These are phyloP conservation scores for Pectinophora gossypiella DNA, from an alignment of 1,140 invertebrate species.

Conservation along the genomic window DNA sequence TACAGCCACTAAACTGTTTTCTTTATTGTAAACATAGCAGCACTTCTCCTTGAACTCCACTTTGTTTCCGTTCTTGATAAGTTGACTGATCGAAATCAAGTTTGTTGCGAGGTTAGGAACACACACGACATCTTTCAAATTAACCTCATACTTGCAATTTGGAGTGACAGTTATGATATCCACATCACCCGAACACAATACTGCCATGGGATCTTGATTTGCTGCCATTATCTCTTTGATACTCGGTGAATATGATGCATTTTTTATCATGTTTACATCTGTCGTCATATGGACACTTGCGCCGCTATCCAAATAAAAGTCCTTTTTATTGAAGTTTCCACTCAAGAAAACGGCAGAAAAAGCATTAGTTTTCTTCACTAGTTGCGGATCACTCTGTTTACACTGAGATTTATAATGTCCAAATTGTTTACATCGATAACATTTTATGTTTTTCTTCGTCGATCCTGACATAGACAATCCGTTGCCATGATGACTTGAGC, in stretches of 20 bases:
- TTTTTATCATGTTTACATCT: conserved; percentile 19
- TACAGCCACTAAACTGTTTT: conserved; percentile 11
- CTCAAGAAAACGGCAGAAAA: conserved; percentile 25
- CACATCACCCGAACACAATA: conserved; percentile 26
- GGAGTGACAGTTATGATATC: conserved; percentile 13
- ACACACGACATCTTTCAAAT: conserved; percentile 12
- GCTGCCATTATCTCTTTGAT: conserved; percentile 32
- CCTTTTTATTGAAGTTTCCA: conserved; percentile 22
- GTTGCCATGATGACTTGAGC: too few relatives aligned
- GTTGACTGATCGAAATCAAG: conserved; percentile 29
- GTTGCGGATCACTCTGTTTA: background rate
- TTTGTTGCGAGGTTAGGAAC: conserved; percentile 27
- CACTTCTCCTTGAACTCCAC: background rate
- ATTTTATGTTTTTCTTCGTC: conserved; percentile 22
- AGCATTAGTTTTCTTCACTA: conserved; percentile 12
- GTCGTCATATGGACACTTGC: conserved; percentile 25
- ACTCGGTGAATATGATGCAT: conserved; percentile 7
- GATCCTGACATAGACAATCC: conserved; percentile 13
- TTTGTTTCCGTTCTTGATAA: conserved; percentile 32
- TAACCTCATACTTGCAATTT: conserved; percentile 6
- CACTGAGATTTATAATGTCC: conserved; percentile 28
- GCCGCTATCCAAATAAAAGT: conserved; percentile 27
- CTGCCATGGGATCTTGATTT: conserved; percentile 26
- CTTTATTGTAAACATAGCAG: conserved; percentile 13
- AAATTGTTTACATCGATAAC: conserved; percentile 27